These are phyloP conservation scores for Recurvirostra avosetta DNA, from an alignment of 2,113 vertebrate genomes.

Conservation along the genomic window DNA sequence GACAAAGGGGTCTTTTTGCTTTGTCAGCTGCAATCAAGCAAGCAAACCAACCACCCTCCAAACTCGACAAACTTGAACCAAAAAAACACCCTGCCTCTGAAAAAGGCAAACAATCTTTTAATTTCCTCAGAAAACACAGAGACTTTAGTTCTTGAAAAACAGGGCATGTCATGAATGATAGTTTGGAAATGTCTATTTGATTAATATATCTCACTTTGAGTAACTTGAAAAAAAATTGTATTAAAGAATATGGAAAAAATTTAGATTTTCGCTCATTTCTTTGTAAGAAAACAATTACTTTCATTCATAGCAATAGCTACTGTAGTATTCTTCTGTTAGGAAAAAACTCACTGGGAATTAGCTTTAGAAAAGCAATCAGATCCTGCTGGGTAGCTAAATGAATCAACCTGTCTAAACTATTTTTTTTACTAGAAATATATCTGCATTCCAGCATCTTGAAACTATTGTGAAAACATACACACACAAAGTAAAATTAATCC, in stretches of 20 bases:
- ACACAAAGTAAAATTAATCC: conserved; percentile 61
- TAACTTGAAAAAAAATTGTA: background rate
- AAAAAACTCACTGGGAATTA: conserved; percentile 58
- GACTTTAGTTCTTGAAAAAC: background rate
- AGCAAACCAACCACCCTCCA: background rate
- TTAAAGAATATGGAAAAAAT: background rate
- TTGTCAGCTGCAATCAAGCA: conserved; percentile 8
- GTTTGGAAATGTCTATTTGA: background rate
- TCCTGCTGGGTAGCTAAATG: conserved; percentile 63
- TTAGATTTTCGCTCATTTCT: background rate
- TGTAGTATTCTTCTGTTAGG: background rate
- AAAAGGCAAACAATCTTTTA: background rate
- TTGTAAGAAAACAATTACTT: background rate
- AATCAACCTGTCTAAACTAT: conserved; percentile 69
- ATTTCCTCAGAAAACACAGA: background rate
- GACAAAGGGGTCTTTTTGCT: conserved; percentile 35
- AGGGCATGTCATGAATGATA: background rate
- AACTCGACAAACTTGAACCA: background rate
- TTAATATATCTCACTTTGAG: background rate
- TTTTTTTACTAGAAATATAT: conserved; percentile 59
- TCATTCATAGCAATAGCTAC: background rate
- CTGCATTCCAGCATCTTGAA: conserved; percentile 70
- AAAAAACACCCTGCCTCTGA: background rate
- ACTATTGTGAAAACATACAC: conserved; percentile 51
- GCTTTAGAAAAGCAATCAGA: conserved; percentile 64